Evolutionary conservation across 2,113 vertebrate genomes (phyloP), one percentile per base, ranked within the genome.

Genomic region (Madoqua kirkii): DNA sequence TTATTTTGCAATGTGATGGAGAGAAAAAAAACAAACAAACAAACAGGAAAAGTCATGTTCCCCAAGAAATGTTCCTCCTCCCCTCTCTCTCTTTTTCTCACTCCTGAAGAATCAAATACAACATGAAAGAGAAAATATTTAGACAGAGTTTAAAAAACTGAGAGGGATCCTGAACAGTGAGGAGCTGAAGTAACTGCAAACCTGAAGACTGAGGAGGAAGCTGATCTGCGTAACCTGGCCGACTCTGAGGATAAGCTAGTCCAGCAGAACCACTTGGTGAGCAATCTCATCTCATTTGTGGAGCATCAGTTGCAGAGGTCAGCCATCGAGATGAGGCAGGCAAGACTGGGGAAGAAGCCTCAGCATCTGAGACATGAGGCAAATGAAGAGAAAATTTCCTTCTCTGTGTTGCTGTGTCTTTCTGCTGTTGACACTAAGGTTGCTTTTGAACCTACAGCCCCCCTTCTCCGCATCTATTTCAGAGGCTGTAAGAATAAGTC

Each of bases 151-250:
- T 33, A 52, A 11, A 33, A 15, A n/a, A 3, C 5, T 76, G 33
- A 92, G 60, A 88, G 0, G 0, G 4, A 7, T 89, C 12, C 52
- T 97, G 89, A 45, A 71, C 11, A 3, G 0, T 23, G 50, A 86
- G 19, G 92, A 94, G 45, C 8, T 40, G 25, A 62, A 27, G 2
- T 19, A 81, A 16, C 6, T 86, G 36, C 57, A 92, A 86, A 19
- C 0, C 36, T 96, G 79, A 13, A 45, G 43, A 13, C 57, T 1
- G 67, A 94, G 8, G 43, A 92, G 8, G 5, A 9, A 67, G 17
- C 12, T 13, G 2, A 54, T 74, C n/a, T 92, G 0, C 0, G 3
- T 7, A 12, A 5, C 1, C n/a, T 94, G n/a, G 50, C 0, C 1
- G 1, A 79, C 15, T 27, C 36, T 7, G 85, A 92, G 45, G 27